These are phyloP conservation scores for Aegypius monachus DNA, from an alignment of 2,113 vertebrate species.

Conservation along the genomic window DNA sequence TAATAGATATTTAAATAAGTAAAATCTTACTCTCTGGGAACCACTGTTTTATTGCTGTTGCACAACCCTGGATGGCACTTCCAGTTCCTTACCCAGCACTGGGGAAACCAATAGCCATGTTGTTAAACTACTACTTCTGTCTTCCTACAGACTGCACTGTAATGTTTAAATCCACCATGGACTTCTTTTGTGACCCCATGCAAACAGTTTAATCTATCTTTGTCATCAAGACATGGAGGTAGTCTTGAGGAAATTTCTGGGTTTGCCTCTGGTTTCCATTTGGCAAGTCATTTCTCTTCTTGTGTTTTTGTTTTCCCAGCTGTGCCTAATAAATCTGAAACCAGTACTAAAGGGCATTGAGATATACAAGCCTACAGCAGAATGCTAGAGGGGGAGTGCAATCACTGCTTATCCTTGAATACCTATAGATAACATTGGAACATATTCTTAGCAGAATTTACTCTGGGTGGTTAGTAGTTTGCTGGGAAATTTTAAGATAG, in stretches of 20 bases:
- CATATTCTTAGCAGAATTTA: background rate
- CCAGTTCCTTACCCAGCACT: background rate
- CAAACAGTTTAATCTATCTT: background rate
- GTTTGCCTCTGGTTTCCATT: background rate
- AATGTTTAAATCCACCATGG: fast-evolving
- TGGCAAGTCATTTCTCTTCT: background rate
- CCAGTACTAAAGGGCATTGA: background rate
- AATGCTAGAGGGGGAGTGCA: background rate
- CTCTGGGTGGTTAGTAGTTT: background rate
- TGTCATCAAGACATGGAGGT: background rate
- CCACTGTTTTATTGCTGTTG: background rate
- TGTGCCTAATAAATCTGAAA: background rate
- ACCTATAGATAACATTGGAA: background rate
- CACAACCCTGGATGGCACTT: background rate
- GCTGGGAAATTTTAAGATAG: background rate
- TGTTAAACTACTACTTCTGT: background rate
- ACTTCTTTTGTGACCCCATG: background rate
- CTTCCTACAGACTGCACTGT: background rate
- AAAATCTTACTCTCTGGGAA: background rate
- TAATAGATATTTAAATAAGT: background rate
- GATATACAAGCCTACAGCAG: background rate
- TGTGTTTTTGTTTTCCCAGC: background rate
- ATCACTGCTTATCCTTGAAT: background rate
- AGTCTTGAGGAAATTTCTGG: background rate
- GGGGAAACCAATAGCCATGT: fast-evolving